Evolutionary conservation across 2,888 invertebrate species (phyloP), one percentile per base, ranked within the genome.

Genomic region (Tanypteryx hageni): DNA sequence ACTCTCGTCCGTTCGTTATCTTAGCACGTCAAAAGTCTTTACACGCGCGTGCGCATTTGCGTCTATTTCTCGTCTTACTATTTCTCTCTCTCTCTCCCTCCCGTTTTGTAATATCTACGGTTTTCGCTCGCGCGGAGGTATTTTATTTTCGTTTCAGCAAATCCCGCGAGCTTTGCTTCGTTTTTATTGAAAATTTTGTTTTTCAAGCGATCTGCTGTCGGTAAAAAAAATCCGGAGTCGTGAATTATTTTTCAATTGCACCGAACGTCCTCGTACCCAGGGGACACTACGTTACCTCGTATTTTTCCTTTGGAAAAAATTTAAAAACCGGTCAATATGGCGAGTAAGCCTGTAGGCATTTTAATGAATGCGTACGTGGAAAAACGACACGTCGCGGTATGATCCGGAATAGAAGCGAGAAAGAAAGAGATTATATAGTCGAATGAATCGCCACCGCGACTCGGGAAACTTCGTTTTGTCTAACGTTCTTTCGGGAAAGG

Each of bases 181-280:
- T 22, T 68, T n/a, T n/a, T 76, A 76, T 76, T 27, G 76, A 22
- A 76, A 76, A 76, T 76, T 76, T 27, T 13, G 76, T 76, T 76
- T 76, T 27, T 22, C 76, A 22, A 27, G 76, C 76, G 27, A 76
- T 76, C 22, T 11, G 22, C 76, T 9, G 68, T 68, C 68, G 68
- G 68, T 22, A 27, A 22, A 13, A 76, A 76, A 76, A 76, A 76
- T 4, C n/a, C 22, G 76, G 76, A 76, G 22, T 13, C 76, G 22
- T 76, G 76, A 76, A 27, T 76, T 22, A 76, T 27, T 22, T n/a
- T 76, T 22, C 76, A 27, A 76, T 76, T 76, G 76, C 76, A 18
- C 22, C 76, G 76, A 76, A 27, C 22, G 76, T 76, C 76, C 11
- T 13, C 22, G 76, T 76, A 13, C 76, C 4, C 22, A 13, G 76